Evolutionary conservation across 53 echinoderm and acorn worm species (phyloP).

Genomic region (Paelopatides confundens): DNA sequence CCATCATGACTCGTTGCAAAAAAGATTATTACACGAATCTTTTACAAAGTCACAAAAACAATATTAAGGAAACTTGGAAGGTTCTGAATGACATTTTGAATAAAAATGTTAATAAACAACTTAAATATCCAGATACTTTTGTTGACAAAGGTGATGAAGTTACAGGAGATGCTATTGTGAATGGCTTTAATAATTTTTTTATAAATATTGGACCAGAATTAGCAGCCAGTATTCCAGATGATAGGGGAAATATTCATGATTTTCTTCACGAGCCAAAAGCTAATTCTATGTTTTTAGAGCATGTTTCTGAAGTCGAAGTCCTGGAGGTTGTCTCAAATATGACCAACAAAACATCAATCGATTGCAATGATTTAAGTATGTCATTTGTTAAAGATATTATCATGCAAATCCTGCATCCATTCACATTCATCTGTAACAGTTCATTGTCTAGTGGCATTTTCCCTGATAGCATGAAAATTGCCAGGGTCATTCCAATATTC

Average conservation of each 20-base stretch:
- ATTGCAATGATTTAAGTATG: background rate
- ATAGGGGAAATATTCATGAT: background rate
- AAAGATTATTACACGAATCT: too few species aligned
- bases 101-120: too few species aligned
- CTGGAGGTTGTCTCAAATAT: background rate
- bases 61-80: too few species aligned
- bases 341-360: background rate
- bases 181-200: background rate
- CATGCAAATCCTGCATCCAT: background rate
- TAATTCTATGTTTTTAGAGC: too few species aligned
- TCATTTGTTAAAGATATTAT: background rate
- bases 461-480: background rate
- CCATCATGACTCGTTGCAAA: too few species aligned
- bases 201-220: background rate
- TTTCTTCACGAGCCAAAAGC: background rate
- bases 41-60: too few species aligned
- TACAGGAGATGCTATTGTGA: background rate
- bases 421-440: background rate
- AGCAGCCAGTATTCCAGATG: background rate
- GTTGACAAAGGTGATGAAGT: too few species aligned
- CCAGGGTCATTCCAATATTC: too few species aligned
- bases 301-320: background rate
- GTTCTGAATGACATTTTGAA: too few species aligned
- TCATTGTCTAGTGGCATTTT: background rate
- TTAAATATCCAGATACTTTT: too few species aligned